Conservation (phyloP, 2,797 vertebrate genomes). For the Acrocephalus scirpaceus region DNA sequence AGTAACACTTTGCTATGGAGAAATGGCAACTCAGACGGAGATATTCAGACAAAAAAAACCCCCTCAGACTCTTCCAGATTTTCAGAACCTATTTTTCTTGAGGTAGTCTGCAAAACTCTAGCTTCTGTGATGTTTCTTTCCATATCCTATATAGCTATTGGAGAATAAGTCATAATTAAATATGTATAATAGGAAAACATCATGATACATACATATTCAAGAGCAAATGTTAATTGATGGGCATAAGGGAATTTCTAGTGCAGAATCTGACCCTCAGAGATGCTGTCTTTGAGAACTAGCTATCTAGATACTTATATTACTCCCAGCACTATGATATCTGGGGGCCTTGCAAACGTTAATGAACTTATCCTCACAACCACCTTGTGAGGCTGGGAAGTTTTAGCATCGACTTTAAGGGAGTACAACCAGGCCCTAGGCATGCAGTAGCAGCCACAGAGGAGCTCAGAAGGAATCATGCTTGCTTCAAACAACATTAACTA, state of each 20-base stretch:
- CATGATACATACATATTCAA: conserved; percentile 70
- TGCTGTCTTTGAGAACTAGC: conserved; percentile 67
- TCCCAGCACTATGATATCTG: conserved; percentile 73
- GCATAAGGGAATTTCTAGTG: conserved; percentile 68
- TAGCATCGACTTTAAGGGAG: conserved; percentile 70
- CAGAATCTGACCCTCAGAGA: conserved; percentile 70
- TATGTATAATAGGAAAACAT: conserved; percentile 71
- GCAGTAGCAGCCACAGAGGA: conserved; percentile 64
- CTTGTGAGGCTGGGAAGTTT: conserved; percentile 71
- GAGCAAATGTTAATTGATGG: conserved; percentile 70
- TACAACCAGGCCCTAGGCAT: conserved; percentile 71
- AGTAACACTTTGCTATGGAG: conserved; percentile 8
- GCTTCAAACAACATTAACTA: conserved; percentile 74
- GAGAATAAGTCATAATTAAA: conserved; percentile 63
- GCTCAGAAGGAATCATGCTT: conserved; percentile 68
- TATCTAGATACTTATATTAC: conserved; percentile 72
- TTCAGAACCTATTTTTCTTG: conserved; percentile 47
- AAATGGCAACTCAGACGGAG: conserved; percentile 19
- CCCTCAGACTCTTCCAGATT: background rate
- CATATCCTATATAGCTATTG: conserved; percentile 7
- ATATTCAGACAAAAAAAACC: conserved; percentile 38
- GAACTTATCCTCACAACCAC: conserved; percentile 73
- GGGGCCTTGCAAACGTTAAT: conserved; percentile 71
- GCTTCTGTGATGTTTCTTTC: conserved; percentile 27
- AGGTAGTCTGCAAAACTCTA: background rate